Base-by-base conservation (phyloP, 1,140 invertebrate genomes). In the Drosophila varians region DNA sequence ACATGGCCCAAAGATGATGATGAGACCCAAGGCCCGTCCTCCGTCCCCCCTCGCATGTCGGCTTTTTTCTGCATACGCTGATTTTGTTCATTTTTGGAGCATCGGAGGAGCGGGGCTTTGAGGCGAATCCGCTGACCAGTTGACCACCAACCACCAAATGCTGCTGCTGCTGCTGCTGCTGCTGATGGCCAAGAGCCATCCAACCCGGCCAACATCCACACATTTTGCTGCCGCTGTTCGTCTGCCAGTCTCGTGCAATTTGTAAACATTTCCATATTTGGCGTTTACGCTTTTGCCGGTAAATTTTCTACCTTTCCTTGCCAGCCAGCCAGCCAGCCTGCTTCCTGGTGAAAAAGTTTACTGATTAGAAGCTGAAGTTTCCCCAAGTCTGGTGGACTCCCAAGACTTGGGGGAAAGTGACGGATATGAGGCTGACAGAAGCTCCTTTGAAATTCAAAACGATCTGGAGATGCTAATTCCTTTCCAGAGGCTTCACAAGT, bases 181-280 rank as follows among this genome's bases (percentile, higher is more conserved):
- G 14, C 36, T 43, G 66, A 34, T 52, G 52, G 51, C 46, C 11
- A 40, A 56, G 31, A 43, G 74, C 73, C 57, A 58, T n/a, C n/a
- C n/a, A 51, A 54, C 36, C 52, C 48, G 51, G 11, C 12, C 54
- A 14, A 9, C 40, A 40, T 21, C 21, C 21, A 19, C 28, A 23
- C 23, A 21, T 19, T 9, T 16, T 16, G 11, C 31, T 19, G 26
- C 31, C 23, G 31, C 47, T 49, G 49, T 28, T 74, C 70, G 75
- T 70, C 65, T 60, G 57, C 66, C 56, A 70, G 58, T 74, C 74
- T 77, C 53, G 43, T 80, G 83, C 82, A 87, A 87, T 87, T 87
- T 87, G 82, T 87, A 87, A 87, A 87, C 77, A 87, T 87, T 87
- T 87, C 82, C 82, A 87, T 87, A 87, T 87, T 87, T 87, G 82